Evolutionary conservation across 2,888 invertebrate genomes (phyloP), one percentile per base, ranked within the genome.

Genomic region (Rotaria sp.): DNA sequence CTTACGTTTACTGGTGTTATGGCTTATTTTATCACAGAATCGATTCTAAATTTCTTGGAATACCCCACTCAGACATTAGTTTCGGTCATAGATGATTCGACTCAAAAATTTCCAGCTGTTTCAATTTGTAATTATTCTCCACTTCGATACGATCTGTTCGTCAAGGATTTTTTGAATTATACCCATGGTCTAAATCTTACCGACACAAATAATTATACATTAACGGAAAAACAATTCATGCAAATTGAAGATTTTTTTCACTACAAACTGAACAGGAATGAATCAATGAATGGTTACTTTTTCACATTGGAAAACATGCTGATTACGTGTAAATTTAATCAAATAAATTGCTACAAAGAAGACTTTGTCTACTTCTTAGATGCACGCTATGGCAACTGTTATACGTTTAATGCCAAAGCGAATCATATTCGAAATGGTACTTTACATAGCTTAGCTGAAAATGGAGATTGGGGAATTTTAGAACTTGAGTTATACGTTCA

Each of bases 121-220:
- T 84, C 85, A 45, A 85, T 85, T 57, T 85, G 85, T 45, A 85
- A 45, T 45, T 55, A 67, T 30, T 84, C 80, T n/a, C 84, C 80
- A 18, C 41, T 85, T 59, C 59, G 59, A n/a, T 30, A 59, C 13
- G 59, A 59, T 59, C 13, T 59, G 30, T 59, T 59, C 13, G 30
- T 59, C n/a, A 30, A 59, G 2, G 59, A 30, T 59, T 59, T 59
- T 59, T 59, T 59, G 5, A 59, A 59, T 11, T 59, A 59, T 59
- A 59, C 59, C 10, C 7, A 59, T 30, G 13, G 15, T 59, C 11
- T 30, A 13, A 59, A 59, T 30, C 2, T 59, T n/a, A 26, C 59
- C n/a, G 10, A 59, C 11, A 30, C n/a, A 59, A 30, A 2, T 15
- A 59, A 59, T 30, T 30, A n/a, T 30, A 59, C 59, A 59, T 30